phyloP scores from a whole-genome alignment of 2,888 invertebrate species.

The Cosmorhoe ocellata region DNA sequence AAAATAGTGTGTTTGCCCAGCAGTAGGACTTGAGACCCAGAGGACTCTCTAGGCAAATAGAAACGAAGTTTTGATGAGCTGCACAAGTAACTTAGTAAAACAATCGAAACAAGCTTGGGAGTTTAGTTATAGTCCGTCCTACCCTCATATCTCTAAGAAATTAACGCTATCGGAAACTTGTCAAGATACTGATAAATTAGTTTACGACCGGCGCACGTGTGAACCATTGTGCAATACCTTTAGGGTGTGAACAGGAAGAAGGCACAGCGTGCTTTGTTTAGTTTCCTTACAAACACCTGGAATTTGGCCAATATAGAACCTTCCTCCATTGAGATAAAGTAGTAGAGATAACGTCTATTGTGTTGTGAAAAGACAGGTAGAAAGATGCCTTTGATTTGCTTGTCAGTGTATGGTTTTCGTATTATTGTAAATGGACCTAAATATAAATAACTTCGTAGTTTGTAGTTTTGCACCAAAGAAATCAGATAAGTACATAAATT shows the following conservation, averaged over 20 bases:
- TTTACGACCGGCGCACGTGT: conserved; percentile 36
- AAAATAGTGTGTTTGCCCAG: no score
- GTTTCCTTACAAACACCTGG: conserved; percentile 10
- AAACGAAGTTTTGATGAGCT: no score
- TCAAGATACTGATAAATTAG: conserved; percentile 36
- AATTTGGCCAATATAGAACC: conserved; percentile 11
- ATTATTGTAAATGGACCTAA: neutral
- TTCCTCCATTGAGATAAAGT: conserved; percentile 17
- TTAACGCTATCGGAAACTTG: conserved; percentile 36
- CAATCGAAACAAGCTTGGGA: conserved; percentile 14
- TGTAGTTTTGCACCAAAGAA: no score
- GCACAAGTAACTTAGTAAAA: conserved; percentile 9
- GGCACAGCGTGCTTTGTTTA: conserved; percentile 27
- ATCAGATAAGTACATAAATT: no score
- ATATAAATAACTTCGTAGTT: no score
- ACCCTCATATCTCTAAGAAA: conserved; percentile 31
- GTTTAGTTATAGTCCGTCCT: conserved; percentile 22
- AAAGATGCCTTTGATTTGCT: conserved; percentile 34
- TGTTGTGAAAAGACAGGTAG: conserved; percentile 36
- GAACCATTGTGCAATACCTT: conserved; percentile 33
- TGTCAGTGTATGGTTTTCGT: conserved; percentile 23
- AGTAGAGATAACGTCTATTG: neutral
- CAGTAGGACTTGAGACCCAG: no score
- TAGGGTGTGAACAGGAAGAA: conserved; percentile 34
- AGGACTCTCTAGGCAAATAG: no score